Percentiles rank a stretch among this genome's conserved stretches.
Evolutionary conservation across 2,113 vertebrate species (phyloP).

Genomic region (Stomatorhinus ivindoensis): DNA sequence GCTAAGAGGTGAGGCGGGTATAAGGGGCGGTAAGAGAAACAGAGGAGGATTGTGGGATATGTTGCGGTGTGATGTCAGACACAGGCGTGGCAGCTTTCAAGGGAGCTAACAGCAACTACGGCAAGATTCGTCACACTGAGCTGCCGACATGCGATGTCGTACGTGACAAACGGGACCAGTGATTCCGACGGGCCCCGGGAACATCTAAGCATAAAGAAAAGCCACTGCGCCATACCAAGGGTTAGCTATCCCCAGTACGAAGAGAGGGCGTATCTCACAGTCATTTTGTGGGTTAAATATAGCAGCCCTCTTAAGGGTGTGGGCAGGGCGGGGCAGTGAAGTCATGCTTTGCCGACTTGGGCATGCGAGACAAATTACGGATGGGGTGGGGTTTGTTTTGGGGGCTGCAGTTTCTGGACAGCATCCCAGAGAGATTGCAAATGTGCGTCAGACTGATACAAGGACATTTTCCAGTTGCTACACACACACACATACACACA

Average conservation of each 20-base stretch:
- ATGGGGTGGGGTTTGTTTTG: constrained; percentile 35
- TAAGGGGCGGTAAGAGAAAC: background rate
- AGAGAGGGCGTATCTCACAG: constrained; percentile 25
- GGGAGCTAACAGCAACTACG: background rate
- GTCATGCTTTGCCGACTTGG: constrained; percentile 45
- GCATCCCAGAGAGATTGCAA: constrained; percentile 23
- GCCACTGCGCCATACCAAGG: background rate
- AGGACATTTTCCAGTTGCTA: background rate
- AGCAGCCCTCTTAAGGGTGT: constrained; percentile 41
- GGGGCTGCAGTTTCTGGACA: constrained; percentile 27
- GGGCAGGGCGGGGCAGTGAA: constrained; percentile 47
- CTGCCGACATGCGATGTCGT: background rate
- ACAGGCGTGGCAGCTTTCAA: background rate
- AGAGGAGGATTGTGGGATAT: background rate
- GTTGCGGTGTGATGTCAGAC: background rate
- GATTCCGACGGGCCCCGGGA: background rate
- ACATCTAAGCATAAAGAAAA: background rate
- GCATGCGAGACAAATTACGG: constrained; percentile 15
- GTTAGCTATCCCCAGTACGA: constrained; percentile 6
- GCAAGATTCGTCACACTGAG: background rate
- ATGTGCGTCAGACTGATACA: constrained; percentile 1
- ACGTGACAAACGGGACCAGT: background rate
- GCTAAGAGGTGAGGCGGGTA: background rate
- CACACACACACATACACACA: background rate
- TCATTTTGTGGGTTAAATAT: constrained; percentile 48